Percentiles rank a stretch among this genome's conserved stretches.
phyloP scores from a whole-genome alignment of 2,797 vertebrate genomes.

The Amblyopsis hoosieri region DNA sequence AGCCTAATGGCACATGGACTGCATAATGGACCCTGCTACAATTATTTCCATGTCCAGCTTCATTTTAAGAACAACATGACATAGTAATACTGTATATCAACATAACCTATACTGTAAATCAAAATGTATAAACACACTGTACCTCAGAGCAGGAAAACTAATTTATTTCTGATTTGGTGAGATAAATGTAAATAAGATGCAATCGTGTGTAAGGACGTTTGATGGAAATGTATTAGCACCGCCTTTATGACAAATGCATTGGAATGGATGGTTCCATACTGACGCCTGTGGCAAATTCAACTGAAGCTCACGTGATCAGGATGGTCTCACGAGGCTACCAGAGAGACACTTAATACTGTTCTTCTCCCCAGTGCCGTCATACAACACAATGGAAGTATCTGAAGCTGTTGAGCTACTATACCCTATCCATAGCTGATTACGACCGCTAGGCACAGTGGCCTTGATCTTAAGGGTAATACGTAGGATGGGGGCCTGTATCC shows the following conservation, averaged over 20 bases:
- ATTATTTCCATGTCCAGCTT: slow-evolving; percentile 6
- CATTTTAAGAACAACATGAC: slow-evolving; percentile 7
- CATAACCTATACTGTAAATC: background rate
- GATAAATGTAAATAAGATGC: too few relatives aligned
- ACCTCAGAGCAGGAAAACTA: background rate
- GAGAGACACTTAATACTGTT: slow-evolving; percentile 45
- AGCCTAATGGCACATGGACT: background rate
- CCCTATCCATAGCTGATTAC: slow-evolving; percentile 55
- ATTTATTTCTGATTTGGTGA: too few relatives aligned
- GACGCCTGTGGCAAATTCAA: too few relatives aligned
- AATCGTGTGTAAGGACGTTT: too few relatives aligned
- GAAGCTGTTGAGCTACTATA: slow-evolving; percentile 55
- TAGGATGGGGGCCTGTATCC: slow-evolving; percentile 51
- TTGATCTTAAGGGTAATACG: slow-evolving; percentile 51
- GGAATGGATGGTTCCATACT: too few relatives aligned
- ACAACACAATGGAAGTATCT: slow-evolving; percentile 52
- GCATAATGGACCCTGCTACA: slow-evolving; percentile 2
- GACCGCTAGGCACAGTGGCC: slow-evolving; percentile 49
- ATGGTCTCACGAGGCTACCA: slow-evolving; percentile 3
- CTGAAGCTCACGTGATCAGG: too few relatives aligned
- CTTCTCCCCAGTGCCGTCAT: slow-evolving; percentile 43
- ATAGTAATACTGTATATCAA: background rate
- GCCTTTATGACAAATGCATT: too few relatives aligned
- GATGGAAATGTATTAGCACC: too few relatives aligned
- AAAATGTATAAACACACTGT: background rate